phyloP scores from a whole-genome alignment of 2,113 vertebrate species.

The Chiloscyllium plagiosum region DNA sequence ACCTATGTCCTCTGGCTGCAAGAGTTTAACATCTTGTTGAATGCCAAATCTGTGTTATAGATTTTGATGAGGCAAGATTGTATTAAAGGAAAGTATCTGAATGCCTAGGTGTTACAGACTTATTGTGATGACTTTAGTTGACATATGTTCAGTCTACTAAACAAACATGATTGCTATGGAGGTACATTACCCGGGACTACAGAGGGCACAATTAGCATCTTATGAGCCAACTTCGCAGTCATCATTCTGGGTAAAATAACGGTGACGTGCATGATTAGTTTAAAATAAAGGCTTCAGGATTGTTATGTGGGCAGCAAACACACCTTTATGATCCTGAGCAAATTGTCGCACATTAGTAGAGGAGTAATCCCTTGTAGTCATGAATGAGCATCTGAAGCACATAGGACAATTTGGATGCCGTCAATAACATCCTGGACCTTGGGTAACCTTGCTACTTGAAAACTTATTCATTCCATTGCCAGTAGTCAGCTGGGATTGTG shows the following conservation, averaged over 20 bases:
- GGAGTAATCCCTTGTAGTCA: not conserved
- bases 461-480: not conserved
- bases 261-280: not conserved
- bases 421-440: slow-evolving; percentile 22
- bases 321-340: not conserved
- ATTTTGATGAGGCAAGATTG: not conserved
- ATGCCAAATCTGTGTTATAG: not conserved
- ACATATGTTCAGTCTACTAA: no score
- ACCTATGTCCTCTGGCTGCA: not conserved
- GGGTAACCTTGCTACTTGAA: slow-evolving; percentile 12
- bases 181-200: not conserved
- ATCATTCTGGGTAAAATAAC: not conserved
- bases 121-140: not conserved
- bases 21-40: not conserved
- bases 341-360: not conserved
- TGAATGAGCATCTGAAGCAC: slow-evolving; percentile 18
- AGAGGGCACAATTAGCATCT: not conserved
- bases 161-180: not conserved
- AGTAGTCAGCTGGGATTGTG: not conserved
- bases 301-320: not conserved
- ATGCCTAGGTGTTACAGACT: not conserved
- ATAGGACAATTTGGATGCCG: not conserved
- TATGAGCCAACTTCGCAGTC: not conserved
- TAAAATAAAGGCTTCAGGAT: not conserved
- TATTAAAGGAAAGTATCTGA: not conserved